Evolutionary conservation across 2,888 invertebrate species (phyloP).

Genomic region (Thelaira solivaga): DNA sequence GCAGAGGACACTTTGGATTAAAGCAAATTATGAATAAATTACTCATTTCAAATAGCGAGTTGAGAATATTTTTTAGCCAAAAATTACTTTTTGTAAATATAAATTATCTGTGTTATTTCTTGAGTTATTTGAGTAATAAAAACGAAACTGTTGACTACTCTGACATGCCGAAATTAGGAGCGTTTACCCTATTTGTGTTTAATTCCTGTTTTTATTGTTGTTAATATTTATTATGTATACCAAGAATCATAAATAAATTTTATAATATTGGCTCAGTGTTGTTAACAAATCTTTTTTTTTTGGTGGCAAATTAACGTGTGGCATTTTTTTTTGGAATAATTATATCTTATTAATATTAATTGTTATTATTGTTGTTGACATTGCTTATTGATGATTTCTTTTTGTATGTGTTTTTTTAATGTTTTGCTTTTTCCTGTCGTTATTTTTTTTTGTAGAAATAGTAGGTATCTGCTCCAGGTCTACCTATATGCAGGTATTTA

Average conservation of each 20-base stretch:
- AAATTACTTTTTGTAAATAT: too few species aligned
- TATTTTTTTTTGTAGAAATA: slow-evolving; percentile 3
- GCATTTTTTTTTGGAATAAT: slow-evolving; percentile 22
- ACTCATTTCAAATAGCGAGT: too few species aligned
- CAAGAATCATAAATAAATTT: slow-evolving; percentile 43
- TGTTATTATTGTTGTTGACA: background rate
- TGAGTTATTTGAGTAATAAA: too few species aligned
- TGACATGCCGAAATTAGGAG: too few species aligned
- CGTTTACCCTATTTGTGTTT: background rate
- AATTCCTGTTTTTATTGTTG: slow-evolving; percentile 7
- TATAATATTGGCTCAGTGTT: slow-evolving; percentile 29
- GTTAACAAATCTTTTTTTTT: slow-evolving; percentile 22
- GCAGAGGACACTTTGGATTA: too few species aligned
- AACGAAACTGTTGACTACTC: too few species aligned
- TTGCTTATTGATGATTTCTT: slow-evolving; percentile 3
- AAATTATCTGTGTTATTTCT: too few species aligned
- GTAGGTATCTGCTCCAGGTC: too few species aligned
- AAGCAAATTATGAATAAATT: too few species aligned
- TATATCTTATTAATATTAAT: too few species aligned
- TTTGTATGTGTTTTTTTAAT: background rate
- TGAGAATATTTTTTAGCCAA: too few species aligned
- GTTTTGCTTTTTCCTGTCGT: background rate
- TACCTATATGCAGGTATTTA: background rate
- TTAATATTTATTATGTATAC: slow-evolving; percentile 24
- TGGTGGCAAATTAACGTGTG: slow-evolving; percentile 13